Evolutionary conservation across 1,140 invertebrate species (phyloP).

Genomic region (Apis florea): DNA sequence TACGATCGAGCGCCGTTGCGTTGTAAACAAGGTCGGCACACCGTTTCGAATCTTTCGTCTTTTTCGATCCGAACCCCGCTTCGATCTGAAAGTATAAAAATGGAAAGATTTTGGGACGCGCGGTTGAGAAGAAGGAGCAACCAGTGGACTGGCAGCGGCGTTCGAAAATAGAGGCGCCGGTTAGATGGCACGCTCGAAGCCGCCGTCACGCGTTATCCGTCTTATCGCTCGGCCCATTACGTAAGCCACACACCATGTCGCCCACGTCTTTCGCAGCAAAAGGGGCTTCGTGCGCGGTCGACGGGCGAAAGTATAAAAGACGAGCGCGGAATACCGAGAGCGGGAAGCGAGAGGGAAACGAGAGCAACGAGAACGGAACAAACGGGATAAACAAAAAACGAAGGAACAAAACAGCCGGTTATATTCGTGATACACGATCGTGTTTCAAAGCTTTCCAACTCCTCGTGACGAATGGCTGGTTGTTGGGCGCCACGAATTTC

Average conservation of each 20-base stretch:
- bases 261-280: conserved; percentile 52
- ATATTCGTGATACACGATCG: conserved; percentile 1
- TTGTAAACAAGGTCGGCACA: no score
- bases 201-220: conserved; percentile 54
- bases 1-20: no score
- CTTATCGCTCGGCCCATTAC: conserved; percentile 61
- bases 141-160: conserved; percentile 40
- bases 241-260: conserved; percentile 53
- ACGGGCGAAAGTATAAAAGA: not conserved
- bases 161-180: conserved; percentile 65
- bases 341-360: not conserved
- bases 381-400: not conserved
- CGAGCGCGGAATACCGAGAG: not conserved
- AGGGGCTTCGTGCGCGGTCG: conserved; percentile 38
- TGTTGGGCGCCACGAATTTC: conserved; percentile 24
- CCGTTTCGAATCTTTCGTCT: no score
- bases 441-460: conserved; percentile 12
- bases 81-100: no score
- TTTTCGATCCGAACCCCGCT: no score
- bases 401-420: not conserved
- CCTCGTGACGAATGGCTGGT: conserved; percentile 29
- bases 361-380: not conserved
- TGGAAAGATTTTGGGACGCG: conserved; percentile 18
- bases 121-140: conserved; percentile 19
- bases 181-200: conserved; percentile 36